These are phyloP conservation scores for Enteromius mattozi DNA, from an alignment of 2,797 vertebrate species.

Conservation along the genomic window DNA sequence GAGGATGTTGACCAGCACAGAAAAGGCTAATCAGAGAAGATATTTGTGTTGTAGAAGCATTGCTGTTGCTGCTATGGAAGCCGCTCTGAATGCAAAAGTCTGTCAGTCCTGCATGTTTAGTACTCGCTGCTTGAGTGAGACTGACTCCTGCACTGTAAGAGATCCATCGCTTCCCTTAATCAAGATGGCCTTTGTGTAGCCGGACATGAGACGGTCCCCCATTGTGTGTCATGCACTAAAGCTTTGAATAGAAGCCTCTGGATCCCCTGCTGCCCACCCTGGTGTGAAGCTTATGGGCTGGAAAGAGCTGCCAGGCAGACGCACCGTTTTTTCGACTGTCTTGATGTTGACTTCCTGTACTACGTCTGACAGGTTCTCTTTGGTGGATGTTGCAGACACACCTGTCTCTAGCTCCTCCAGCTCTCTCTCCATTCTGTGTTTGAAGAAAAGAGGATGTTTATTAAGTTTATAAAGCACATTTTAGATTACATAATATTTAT, in stretches of 20 bases:
- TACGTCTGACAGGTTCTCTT: constrained; percentile 72
- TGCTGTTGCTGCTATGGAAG: constrained; percentile 42
- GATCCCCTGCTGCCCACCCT: constrained; percentile 2
- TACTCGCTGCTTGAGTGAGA: neutral
- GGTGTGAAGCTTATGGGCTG: constrained; percentile 3
- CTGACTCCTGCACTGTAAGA: neutral
- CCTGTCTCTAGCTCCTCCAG: constrained; percentile 80
- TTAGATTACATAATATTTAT: neutral
- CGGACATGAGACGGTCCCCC: constrained; percentile 1
- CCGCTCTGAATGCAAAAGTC: constrained; percentile 25
- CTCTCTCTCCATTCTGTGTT: constrained; percentile 85
- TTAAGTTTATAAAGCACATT: neutral
- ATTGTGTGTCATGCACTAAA: constrained; percentile 31
- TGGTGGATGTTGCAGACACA: constrained; percentile 69
- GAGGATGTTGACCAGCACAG: constrained; percentile 47
- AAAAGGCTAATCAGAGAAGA: constrained; percentile 55
- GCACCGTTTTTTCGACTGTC: constrained; percentile 68
- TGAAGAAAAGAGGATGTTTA: constrained; percentile 3
- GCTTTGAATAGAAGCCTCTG: neutral
- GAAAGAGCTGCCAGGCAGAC: neutral
- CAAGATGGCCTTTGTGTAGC: constrained; percentile 30
- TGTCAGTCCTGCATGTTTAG: constrained; percentile 9
- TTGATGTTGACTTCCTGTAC: constrained; percentile 46
- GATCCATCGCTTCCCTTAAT: constrained; percentile 22
- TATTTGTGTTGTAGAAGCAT: constrained; percentile 41